Evolutionary conservation across 2,888 invertebrate species (phyloP), one percentile per base, ranked within the genome.

Genomic region (Protodeltote pygarga): DNA sequence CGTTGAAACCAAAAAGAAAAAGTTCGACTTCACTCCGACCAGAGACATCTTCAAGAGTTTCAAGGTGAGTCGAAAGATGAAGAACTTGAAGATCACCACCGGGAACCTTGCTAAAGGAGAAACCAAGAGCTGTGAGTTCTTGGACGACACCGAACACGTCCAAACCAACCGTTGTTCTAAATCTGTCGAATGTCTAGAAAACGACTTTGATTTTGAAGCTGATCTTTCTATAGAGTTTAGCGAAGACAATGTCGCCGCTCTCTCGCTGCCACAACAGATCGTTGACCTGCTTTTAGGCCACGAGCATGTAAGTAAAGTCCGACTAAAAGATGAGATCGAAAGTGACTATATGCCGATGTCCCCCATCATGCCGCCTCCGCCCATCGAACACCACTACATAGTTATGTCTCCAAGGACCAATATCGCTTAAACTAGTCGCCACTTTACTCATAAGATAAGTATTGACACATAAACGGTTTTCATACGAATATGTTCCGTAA

Each of bases 11-110:
- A 91, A 92, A 50, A 92, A 92, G 77, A 92, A 92, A 65, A 84
- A 84, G 28, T 92, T 92, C 73, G 92, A 92, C 75, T 89, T 92
- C 78, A 81, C 92, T 0, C 92, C 92, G 1, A 82, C 90, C 0
- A 77, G 86, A 0, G 89, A 92, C 59, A 86, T 92, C 20, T 91
- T 92, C 77, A 89, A 85, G 57, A 92, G 86, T 61, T 92, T 91
- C 77, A 86, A 86, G 51, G 89, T 87, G 25, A 84, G 85, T 33
- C 78, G 87, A 38, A 90, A 89, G 52, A 86, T 85, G 85, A 89
- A 88, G 42, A 83, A 83, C 37, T 60, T 86, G 0, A 91, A 90
- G 44, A 84, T 87, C 23, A 71, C 82, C 0, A 20, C 72, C 13
- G 74, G 78, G 2, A 68, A 63, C 4, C 75, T 89, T 1, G 47